Evolutionary conservation across 1,140 invertebrate species (phyloP).

Genomic region (Ceratina australensis): DNA sequence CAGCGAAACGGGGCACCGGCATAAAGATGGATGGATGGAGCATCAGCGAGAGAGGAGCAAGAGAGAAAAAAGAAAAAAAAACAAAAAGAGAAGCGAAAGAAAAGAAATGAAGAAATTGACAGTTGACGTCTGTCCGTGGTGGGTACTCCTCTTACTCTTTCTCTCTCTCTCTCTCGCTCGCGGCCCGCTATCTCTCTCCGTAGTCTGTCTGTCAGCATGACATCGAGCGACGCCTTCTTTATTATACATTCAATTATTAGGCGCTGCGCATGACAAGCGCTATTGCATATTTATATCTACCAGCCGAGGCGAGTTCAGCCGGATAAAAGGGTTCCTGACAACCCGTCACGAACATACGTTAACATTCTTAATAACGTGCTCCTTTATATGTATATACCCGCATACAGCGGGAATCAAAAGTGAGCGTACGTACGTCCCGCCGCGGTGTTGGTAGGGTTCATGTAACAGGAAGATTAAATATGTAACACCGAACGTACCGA

Average conservation of each 20-base stretch:
- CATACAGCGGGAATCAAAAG: neutral
- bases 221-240: slow-evolving; percentile 77
- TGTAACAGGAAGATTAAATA: too few species aligned
- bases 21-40: slow-evolving; percentile 11
- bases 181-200: slow-evolving; percentile 43
- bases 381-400: slow-evolving; percentile 31
- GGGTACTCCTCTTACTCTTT: slow-evolving; percentile 44
- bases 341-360: slow-evolving; percentile 74
- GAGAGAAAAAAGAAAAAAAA: neutral
- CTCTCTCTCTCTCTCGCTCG: slow-evolving; percentile 21
- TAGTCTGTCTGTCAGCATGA: slow-evolving; percentile 74
- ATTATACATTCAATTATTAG: slow-evolving; percentile 80
- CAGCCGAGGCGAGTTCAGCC: slow-evolving; percentile 63
- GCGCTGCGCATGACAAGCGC: slow-evolving; percentile 77
- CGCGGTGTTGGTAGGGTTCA: too few species aligned
- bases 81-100: neutral
- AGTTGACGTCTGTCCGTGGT: slow-evolving; percentile 71
- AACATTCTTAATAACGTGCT: slow-evolving; percentile 71
- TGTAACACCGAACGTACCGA: too few species aligned
- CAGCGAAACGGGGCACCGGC: slow-evolving; percentile 44
- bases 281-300: slow-evolving; percentile 78
- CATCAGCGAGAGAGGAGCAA: slow-evolving; percentile 56
- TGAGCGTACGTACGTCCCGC: too few species aligned
- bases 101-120: slow-evolving; percentile 73
- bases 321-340: slow-evolving; percentile 69